phyloP scores from a whole-genome alignment of 2,113 vertebrate species.

The Mugil cephalus region DNA sequence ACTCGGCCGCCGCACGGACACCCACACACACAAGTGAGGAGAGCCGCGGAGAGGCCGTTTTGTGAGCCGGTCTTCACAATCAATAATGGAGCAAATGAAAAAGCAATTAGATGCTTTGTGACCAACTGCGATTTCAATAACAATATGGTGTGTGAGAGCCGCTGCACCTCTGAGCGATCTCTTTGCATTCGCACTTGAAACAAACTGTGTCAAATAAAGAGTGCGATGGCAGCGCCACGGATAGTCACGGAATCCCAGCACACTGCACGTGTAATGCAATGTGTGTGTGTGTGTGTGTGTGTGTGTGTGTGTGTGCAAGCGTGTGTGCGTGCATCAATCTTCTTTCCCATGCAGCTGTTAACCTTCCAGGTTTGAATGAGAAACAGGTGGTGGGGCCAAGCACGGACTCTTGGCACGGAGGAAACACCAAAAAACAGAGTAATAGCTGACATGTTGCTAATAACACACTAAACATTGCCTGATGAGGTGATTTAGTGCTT shows the following conservation, averaged over 20 bases:
- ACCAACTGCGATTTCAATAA: conserved; percentile 38
- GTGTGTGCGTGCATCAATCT: conserved; percentile 37
- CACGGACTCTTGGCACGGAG: conserved; percentile 26
- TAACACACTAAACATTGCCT: conserved; percentile 34
- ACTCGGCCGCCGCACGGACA: neutral
- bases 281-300: conserved; percentile 4
- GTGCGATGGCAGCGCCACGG: conserved; percentile 16
- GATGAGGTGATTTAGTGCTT: conserved; percentile 29
- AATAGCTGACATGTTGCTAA: conserved; percentile 65
- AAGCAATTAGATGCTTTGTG: conserved; percentile 44
- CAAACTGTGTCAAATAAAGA: conserved; percentile 35
- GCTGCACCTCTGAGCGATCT: neutral
- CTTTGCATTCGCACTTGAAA: conserved; percentile 34
- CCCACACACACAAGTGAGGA: conserved; percentile 10
- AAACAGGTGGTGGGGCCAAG: conserved; percentile 69
- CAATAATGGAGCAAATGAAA: conserved; percentile 50
- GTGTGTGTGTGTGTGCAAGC: conserved; percentile 9
- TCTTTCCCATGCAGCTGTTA: conserved; percentile 62
- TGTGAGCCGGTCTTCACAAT: conserved; percentile 30
- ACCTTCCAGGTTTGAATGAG: conserved; percentile 70
- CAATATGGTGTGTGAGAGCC: neutral
- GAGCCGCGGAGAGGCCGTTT: neutral
- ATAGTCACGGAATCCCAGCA: conserved; percentile 20
- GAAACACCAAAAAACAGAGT: conserved; percentile 37
- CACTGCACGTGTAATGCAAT: conserved; percentile 26